These are phyloP conservation scores for Epicampocera succincta DNA, from an alignment of 2,888 invertebrate species.

Conservation along the genomic window DNA sequence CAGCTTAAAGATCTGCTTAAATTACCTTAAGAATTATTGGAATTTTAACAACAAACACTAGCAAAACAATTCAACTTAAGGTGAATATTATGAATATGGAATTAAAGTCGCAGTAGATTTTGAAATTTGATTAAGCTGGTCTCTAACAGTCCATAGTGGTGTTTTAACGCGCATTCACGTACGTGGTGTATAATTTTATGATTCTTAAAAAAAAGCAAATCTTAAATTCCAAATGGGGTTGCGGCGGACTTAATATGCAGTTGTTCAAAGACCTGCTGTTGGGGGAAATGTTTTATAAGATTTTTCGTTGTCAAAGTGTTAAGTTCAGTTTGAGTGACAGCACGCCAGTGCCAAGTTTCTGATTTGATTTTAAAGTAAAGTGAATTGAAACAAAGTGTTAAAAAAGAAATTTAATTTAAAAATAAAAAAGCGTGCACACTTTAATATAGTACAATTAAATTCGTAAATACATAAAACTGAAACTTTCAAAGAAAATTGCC, in stretches of 20 bases:
- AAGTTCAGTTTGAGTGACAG: constrained; percentile 59
- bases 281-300: constrained; percentile 49
- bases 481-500: no score
- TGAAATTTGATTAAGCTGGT: constrained; percentile 61
- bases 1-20: constrained; percentile 12
- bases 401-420: background rate
- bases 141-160: constrained; percentile 51
- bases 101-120: constrained; percentile 52
- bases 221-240: constrained; percentile 39
- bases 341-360: constrained; percentile 35
- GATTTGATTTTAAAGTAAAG: constrained; percentile 25
- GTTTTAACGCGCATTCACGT: constrained; percentile 65
- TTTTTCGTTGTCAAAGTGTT: constrained; percentile 63
- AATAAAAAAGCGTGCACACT: background rate
- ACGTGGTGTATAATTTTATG: constrained; percentile 55
- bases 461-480: no score
- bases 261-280: constrained; percentile 23
- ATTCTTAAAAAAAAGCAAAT: constrained; percentile 29
- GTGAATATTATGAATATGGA: constrained; percentile 6
- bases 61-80: background rate
- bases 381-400: background rate
- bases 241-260: constrained; percentile 1
- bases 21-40: constrained; percentile 26
- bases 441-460: no score
- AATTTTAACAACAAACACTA: constrained; percentile 21